Evolutionary conservation across 2,113 vertebrate genomes (phyloP), one percentile per base, ranked within the genome.

Genomic region (Ascaphus truei): DNA sequence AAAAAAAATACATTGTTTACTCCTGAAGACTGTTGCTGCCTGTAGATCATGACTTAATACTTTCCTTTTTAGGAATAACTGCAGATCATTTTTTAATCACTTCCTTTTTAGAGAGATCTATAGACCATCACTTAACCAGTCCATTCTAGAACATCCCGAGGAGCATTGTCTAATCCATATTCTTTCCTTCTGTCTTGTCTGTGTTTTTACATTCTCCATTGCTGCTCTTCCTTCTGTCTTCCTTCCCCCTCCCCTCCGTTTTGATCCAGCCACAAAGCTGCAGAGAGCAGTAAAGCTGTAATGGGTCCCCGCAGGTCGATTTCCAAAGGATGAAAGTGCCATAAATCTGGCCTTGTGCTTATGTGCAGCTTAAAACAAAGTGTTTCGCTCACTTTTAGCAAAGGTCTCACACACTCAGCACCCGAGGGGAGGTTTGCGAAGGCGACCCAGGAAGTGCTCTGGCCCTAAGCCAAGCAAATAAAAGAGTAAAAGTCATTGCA

Each of bases 351-450:
- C 80, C 78, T 23, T 27, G 79, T 84, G 84, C 86, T 91, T 89
- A 87, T 84, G 85, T 79, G 80, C 77, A 85, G 86, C 90, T 91
- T 91, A 89, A 87, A 90, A 86, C 88, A 90, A 91, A 89, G 82
- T 73, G 83, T 83, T 88, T 84, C 84, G 84, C 87, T 91, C 88
- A 86, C 84, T 89, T 83, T 86, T 88, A 85, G 86, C 73, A 27
- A 84, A 86, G 77, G 63, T 8, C 48, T 65, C 15, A 29, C 27
- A 50, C 25, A 29, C 22, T 29, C 33, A 53, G 47, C 33, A 52
- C 48, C 33, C 48, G n/a, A 16, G 48, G 23, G 62, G 33, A 23
- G 4, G 30, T 15, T 53, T 33, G 51, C 25, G 3, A 31, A 26
- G 51, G 51, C 51, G 16, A 55, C 26, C 25, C 3, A 15, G 39